Conservation (phyloP, 2,797 vertebrate genomes). For the Simalia tracyae region DNA sequence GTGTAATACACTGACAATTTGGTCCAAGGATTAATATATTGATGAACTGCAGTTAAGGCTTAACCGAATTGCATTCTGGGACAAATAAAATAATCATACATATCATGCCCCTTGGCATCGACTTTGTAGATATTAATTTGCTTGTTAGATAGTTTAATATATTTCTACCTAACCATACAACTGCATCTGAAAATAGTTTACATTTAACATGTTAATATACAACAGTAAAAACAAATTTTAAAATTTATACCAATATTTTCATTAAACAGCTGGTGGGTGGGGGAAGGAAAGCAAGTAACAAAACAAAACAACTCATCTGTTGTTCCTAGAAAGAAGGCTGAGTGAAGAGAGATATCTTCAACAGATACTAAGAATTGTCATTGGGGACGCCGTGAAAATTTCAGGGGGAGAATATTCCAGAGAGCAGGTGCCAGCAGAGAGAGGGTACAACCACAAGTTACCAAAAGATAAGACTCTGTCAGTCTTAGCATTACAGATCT, state of each 20-base stretch:
- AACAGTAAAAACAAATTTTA: not conserved
- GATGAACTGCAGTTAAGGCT: not conserved
- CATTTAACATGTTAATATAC: not conserved
- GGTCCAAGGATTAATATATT: not conserved
- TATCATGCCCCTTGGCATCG: not conserved
- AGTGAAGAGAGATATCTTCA: not conserved
- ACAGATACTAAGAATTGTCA: not conserved
- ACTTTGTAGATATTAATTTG: not conserved
- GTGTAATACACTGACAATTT: too few relatives aligned
- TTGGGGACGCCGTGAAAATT: not conserved
- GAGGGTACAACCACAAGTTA: not conserved
- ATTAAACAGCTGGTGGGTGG: not conserved
- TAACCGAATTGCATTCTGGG: not conserved
- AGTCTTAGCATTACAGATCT: not conserved
- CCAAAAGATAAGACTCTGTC: not conserved
- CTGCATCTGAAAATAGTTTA: not conserved
- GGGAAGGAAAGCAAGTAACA: not conserved
- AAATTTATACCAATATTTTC: not conserved
- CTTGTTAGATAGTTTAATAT: not conserved
- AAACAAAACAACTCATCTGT: not conserved
- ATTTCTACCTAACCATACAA: not conserved
- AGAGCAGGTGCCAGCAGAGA: not conserved
- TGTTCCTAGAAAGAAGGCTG: not conserved
- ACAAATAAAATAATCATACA: not conserved
- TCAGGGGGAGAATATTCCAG: not conserved